These are phyloP conservation scores for Palythoa grandiflora DNA, from an alignment of 92 coral and sea anemone species.

Conservation along the genomic window DNA sequence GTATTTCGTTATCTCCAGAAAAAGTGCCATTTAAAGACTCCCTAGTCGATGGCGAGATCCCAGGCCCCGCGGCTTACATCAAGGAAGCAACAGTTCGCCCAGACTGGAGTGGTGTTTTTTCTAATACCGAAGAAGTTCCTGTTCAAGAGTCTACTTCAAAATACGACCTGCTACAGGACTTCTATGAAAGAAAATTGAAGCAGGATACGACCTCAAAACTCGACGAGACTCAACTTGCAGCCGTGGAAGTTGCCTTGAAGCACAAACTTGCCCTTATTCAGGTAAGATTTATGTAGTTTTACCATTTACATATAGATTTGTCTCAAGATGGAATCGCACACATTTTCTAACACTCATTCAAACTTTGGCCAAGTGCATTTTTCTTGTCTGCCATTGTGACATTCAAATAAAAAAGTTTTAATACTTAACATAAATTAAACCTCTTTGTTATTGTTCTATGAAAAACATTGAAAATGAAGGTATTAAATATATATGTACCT, in stretches of 20 bases:
- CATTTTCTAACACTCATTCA: too few species aligned
- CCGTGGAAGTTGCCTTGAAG: conserved; percentile 19
- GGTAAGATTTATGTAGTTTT: not conserved
- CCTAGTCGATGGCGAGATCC: conserved; percentile 4
- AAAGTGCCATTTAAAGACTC: conserved; percentile 26
- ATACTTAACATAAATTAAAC: too few species aligned
- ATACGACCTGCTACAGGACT: conserved; percentile 11
- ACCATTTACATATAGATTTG: too few species aligned
- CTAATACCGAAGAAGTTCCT: not conserved
- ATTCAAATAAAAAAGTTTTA: too few species aligned
- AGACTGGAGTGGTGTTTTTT: conserved; percentile 36
- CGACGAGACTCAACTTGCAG: conserved; percentile 33
- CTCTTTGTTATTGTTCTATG: too few species aligned
- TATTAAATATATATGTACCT: not conserved
- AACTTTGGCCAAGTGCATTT: too few species aligned
- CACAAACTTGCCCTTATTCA: conserved; percentile 43
- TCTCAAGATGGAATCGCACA: too few species aligned
- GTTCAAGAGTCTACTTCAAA: not conserved
- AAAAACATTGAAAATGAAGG: not conserved
- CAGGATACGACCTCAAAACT: not conserved
- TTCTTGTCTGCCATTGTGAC: too few species aligned
- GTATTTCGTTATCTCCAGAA: not conserved
- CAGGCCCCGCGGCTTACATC: conserved; percentile 11
- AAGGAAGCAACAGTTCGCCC: not conserved
- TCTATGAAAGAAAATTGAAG: not conserved